phyloP scores from a whole-genome alignment of 1,140 invertebrate genomes.

The Solen grandis region DNA sequence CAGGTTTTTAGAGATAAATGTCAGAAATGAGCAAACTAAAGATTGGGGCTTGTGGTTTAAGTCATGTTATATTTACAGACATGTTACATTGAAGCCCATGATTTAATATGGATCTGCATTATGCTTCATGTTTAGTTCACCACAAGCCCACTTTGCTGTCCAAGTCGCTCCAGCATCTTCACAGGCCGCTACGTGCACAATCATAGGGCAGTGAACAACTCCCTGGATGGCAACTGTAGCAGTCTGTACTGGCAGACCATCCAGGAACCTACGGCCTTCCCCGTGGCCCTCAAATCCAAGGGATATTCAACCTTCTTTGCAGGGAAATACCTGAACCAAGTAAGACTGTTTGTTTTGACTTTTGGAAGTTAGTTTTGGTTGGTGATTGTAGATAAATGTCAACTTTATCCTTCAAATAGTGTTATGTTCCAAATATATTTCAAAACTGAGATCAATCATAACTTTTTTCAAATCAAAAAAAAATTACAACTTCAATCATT shows the following conservation, averaged over 20 bases:
- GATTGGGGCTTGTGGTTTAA: no score
- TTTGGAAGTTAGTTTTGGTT: background rate
- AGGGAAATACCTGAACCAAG: conserved; percentile 79
- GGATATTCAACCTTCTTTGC: conserved; percentile 79
- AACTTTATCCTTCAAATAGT: background rate
- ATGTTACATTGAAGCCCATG: no score
- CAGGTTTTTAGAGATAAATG: no score
- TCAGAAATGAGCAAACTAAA: no score
- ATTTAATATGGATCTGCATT: no score
- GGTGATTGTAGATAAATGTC: background rate
- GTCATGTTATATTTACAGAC: no score
- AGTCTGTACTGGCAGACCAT: conserved; percentile 85
- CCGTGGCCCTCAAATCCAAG: conserved; percentile 84
- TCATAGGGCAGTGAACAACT: conserved; percentile 90
- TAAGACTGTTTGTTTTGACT: conserved; percentile 17
- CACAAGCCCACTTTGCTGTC: conserved; percentile 83
- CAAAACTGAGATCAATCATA: no score
- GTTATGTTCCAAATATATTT: background rate
- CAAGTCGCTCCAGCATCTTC: conserved; percentile 92
- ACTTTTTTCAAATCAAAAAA: no score
- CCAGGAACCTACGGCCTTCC: conserved; percentile 87
- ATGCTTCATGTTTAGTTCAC: conserved; percentile 77
- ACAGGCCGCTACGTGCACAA: conserved; percentile 93
- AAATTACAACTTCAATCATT: no score
- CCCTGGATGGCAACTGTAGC: conserved; percentile 88